Percentiles rank a stretch among this genome's conserved stretches.
Evolutionary conservation across 1,140 invertebrate species (phyloP).

Genomic region (Drosophila seguyi): DNA sequence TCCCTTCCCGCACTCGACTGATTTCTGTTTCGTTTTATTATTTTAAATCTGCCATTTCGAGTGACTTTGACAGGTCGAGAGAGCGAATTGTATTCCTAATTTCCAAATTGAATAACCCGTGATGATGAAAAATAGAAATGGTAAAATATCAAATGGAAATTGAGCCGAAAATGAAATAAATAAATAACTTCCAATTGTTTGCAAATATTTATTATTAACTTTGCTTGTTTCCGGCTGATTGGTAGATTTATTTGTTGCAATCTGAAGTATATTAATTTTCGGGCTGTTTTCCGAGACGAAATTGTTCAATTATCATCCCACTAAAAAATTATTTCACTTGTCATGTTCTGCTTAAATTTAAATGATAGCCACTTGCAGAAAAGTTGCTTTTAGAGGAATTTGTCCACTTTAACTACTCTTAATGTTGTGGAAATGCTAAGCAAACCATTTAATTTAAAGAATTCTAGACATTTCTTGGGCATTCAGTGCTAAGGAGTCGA

Average conservation of each 20-base stretch:
- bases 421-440: neutral
- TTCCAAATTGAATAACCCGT: conserved; percentile 36
- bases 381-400: neutral
- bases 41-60: conserved; percentile 31
- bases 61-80: conserved; percentile 38
- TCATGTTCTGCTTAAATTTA: neutral
- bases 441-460: neutral
- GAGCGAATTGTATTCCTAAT: conserved; percentile 34
- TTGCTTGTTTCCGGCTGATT: conserved; percentile 4
- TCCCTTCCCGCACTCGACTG: neutral
- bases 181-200: neutral
- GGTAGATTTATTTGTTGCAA: neutral
- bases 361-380: neutral
- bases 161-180: conserved; percentile 5
- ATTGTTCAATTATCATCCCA: neutral
- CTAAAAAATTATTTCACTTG: neutral
- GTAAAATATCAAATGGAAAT: neutral
- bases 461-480: neutral
- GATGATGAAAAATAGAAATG: conserved; percentile 5
- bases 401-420: neutral
- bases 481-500: neutral
- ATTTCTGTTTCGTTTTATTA: neutral
- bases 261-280: neutral
- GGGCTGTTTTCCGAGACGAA: too few relatives aligned
- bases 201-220: conserved; percentile 15